A percentile compares a stretch with the other conserved stretches of the same genome.
phyloP scores from a whole-genome alignment of 2,797 vertebrate species.

The Pangasius sanitwongsei region DNA sequence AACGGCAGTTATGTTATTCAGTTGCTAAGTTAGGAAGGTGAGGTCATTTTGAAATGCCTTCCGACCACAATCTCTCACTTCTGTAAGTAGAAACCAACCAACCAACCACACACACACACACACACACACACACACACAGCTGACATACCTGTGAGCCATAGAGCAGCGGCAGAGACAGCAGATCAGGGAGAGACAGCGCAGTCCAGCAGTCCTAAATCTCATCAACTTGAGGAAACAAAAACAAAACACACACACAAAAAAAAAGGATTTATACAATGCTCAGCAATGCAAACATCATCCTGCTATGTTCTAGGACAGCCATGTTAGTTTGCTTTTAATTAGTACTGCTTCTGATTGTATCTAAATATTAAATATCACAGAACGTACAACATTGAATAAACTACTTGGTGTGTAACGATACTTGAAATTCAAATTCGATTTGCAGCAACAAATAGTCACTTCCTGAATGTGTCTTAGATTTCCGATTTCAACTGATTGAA shows the following conservation, averaged over 20 bases:
- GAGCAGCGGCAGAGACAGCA: slow-evolving; percentile 56
- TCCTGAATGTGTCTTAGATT: no score
- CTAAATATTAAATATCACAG: not conserved
- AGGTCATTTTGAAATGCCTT: not conserved
- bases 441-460: no score
- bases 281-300: not conserved
- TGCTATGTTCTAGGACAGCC: not conserved
- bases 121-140: not conserved
- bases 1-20: not conserved
- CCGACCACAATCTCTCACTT: not conserved
- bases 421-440: no score
- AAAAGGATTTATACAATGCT: not conserved
- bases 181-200: slow-evolving; percentile 48
- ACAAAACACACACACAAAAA: not conserved
- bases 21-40: not conserved
- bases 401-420: not conserved
- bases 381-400: not conserved
- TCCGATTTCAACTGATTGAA: no score
- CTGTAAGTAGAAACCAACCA: not conserved
- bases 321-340: not conserved
- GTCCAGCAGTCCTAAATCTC: slow-evolving; percentile 58
- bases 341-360: not conserved
- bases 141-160: slow-evolving; percentile 78
- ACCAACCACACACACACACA: not conserved
- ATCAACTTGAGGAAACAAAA: slow-evolving; percentile 60